A percentile compares a stretch with the other conserved stretches of the same genome.
phyloP scores from a whole-genome alignment of 2,113 vertebrate species.

The Gallinago undulata region DNA sequence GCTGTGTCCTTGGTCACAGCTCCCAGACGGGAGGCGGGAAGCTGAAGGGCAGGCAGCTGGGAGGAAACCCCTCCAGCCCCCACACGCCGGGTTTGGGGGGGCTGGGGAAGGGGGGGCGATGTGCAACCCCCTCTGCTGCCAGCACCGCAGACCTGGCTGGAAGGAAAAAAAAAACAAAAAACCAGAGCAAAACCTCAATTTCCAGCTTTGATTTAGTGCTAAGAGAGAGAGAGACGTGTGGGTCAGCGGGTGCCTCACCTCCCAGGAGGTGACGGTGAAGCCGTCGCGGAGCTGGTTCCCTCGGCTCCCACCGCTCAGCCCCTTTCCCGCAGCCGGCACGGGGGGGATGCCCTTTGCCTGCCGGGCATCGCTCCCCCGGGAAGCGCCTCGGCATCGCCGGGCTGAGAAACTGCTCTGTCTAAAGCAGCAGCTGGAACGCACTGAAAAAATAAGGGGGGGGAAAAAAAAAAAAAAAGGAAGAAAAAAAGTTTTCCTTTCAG shows the following conservation, averaged over 20 bases:
- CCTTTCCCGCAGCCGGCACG: neutral
- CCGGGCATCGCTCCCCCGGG: neutral
- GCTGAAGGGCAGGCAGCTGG: too few species aligned
- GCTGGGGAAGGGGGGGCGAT: accelerated
- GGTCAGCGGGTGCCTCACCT: neutral
- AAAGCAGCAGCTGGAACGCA: neutral
- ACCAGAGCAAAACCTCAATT: neutral
- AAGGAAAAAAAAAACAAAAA: neutral
- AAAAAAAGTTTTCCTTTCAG: neutral
- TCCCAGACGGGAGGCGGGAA: neutral
- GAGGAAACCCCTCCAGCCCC: neutral
- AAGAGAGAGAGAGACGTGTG: neutral
- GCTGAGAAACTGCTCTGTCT: neutral
- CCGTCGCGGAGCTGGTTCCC: accelerated
- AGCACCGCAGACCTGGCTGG: neutral
- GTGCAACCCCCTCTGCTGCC: neutral
- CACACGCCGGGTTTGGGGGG: accelerated
- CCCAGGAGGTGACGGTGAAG: neutral
- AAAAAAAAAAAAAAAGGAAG: neutral
- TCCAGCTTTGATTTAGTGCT: neutral
- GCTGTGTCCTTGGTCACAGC: neutral
- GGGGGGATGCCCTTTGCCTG: neutral
- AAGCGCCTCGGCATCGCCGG: neutral
- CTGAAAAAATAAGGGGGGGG: neutral
- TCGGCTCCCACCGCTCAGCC: neutral